phyloP scores from a whole-genome alignment of 2,888 invertebrate species.

The Drosophila suboccidentalis region DNA sequence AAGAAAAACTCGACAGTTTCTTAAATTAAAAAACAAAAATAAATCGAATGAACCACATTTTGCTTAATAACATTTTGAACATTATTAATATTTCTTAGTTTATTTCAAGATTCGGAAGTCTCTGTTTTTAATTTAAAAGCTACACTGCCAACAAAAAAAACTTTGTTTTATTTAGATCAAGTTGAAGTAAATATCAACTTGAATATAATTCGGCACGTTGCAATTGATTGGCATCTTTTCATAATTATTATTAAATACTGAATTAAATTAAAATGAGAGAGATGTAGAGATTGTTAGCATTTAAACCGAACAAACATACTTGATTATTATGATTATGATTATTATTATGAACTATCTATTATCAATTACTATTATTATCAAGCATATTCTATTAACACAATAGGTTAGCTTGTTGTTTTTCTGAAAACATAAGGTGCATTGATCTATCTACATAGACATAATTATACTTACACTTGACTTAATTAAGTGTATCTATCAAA shows the following conservation, averaged over 20 bases:
- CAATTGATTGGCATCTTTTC: slow-evolving; percentile 16
- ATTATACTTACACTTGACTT: slow-evolving; percentile 43
- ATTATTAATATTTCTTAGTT: neutral
- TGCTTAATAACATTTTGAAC: neutral
- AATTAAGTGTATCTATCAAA: slow-evolving; percentile 47
- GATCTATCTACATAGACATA: slow-evolving; percentile 57
- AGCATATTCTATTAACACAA: slow-evolving; percentile 35
- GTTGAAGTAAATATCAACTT: neutral
- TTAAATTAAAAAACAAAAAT: slow-evolving; percentile 3
- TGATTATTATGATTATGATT: slow-evolving; percentile 41
- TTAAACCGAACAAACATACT: slow-evolving; percentile 60
- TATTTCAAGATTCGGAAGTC: slow-evolving; percentile 3
- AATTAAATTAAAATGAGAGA: slow-evolving; percentile 64
- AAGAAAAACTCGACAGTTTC: slow-evolving; percentile 25
- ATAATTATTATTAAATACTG: slow-evolving; percentile 7
- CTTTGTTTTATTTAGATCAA: slow-evolving; percentile 27
- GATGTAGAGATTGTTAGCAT: slow-evolving; percentile 79
- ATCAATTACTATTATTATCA: slow-evolving; percentile 32
- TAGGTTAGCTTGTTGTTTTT: slow-evolving; percentile 49
- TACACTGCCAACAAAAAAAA: slow-evolving; percentile 69
- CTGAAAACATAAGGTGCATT: slow-evolving; percentile 65
- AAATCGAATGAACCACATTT: neutral
- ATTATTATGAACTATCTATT: slow-evolving; percentile 29
- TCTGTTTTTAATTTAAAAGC: slow-evolving; percentile 41
- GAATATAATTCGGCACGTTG: slow-evolving; percentile 17